Evolutionary conservation across 2,888 invertebrate genomes (phyloP).

Genomic region (Meloe dianella): DNA sequence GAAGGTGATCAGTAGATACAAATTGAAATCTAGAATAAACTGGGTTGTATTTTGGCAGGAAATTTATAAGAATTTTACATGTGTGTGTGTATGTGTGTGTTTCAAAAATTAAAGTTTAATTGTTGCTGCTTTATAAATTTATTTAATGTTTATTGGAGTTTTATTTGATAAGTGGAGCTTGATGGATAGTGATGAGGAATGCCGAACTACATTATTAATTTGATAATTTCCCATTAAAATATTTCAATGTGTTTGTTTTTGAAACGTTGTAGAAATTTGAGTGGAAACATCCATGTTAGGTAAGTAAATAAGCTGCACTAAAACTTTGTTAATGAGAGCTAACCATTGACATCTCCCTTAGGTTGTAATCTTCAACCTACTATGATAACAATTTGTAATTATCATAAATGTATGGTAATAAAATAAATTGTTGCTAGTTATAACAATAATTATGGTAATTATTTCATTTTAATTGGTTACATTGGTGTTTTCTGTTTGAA

Average conservation of each 20-base stretch:
- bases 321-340: not conserved
- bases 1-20: no score
- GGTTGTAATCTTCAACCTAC: not conserved
- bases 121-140: not conserved
- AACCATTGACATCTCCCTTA: not conserved
- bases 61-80: no score
- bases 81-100: no score
- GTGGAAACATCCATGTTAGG: no score
- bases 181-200: not conserved
- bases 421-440: no score
- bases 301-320: not conserved
- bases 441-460: not conserved
- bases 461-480: not conserved
- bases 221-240: not conserved
- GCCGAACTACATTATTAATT: not conserved
- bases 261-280: no score
- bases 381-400: not conserved
- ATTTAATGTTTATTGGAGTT: not conserved
- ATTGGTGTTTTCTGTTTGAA: not conserved
- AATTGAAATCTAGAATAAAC: no score
- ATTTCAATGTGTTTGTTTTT: no score
- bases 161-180: constrained; percentile 1
- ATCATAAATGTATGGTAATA: not conserved
- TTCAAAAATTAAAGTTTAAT: not conserved
- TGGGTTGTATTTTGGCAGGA: no score